These are phyloP conservation scores for Circaetus gallicus DNA, from an alignment of 2,113 vertebrate species.

Conservation along the genomic window DNA sequence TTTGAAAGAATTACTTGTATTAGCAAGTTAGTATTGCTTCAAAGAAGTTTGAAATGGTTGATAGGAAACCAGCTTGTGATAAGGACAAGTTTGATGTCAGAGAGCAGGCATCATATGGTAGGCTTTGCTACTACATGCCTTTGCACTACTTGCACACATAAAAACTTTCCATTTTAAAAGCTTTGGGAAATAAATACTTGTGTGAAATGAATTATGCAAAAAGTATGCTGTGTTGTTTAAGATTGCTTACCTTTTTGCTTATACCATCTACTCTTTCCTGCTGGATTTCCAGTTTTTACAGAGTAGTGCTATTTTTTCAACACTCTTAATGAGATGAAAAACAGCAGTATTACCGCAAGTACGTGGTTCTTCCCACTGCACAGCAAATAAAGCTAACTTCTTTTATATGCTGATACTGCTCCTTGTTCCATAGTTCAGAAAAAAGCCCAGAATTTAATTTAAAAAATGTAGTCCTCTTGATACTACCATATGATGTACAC, in stretches of 20 bases:
- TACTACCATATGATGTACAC: accelerated
- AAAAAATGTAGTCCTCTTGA: neutral
- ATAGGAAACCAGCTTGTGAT: neutral
- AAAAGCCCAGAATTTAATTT: neutral
- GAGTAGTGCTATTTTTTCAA: neutral
- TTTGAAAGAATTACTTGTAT: neutral
- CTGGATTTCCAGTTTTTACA: neutral
- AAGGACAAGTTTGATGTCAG: neutral
- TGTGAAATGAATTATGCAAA: neutral
- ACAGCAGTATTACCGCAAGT: neutral
- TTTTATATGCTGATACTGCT: neutral
- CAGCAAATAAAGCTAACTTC: neutral
- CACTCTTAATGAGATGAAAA: neutral
- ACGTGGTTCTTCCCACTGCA: accelerated
- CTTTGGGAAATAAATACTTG: neutral
- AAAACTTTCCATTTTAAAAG: neutral
- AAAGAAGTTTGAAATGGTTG: neutral
- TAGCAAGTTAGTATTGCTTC: neutral
- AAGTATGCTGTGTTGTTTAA: neutral
- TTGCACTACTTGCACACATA: neutral
- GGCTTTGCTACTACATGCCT: neutral
- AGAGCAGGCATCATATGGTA: neutral
- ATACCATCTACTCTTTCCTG: neutral
- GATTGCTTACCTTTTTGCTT: neutral
- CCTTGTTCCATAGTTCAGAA: neutral